Evolutionary conservation across 2,797 vertebrate genomes (phyloP).

Genomic region (Phaenicophaeus curvirostris): DNA sequence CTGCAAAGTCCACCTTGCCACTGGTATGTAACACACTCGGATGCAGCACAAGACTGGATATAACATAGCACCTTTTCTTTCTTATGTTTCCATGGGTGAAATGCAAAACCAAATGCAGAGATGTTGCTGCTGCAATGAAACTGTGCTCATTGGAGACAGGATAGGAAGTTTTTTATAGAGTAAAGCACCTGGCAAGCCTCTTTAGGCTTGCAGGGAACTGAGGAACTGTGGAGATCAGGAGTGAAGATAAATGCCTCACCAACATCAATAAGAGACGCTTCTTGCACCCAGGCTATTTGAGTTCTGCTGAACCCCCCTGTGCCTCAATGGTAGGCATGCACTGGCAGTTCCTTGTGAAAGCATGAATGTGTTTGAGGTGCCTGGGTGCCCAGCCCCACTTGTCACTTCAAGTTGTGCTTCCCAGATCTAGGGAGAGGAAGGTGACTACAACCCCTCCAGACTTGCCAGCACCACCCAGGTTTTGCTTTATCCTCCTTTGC

Average conservation of each 20-base stretch:
- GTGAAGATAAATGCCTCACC: fast-evolving
- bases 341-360: not conserved
- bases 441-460: not conserved
- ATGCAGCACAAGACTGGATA: not conserved
- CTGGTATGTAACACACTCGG: not conserved
- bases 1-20: fast-evolving
- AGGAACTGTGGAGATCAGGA: not conserved
- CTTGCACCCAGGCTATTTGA: not conserved
- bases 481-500: constrained; percentile 30
- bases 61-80: not conserved
- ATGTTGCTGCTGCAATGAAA: not conserved
- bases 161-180: not conserved
- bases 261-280: not conserved
- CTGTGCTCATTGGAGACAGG: not conserved
- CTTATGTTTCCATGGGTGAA: not conserved
- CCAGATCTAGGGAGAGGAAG: not conserved
- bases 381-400: not conserved
- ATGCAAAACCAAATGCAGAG: not conserved
- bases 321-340: not conserved
- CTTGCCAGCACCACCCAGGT: not conserved
- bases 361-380: not conserved
- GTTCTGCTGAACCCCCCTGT: not conserved
- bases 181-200: not conserved
- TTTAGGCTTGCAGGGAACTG: not conserved
- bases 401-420: not conserved